Base-by-base conservation (phyloP, 2,797 vertebrate species). In the Dipus sagitta region DNA sequence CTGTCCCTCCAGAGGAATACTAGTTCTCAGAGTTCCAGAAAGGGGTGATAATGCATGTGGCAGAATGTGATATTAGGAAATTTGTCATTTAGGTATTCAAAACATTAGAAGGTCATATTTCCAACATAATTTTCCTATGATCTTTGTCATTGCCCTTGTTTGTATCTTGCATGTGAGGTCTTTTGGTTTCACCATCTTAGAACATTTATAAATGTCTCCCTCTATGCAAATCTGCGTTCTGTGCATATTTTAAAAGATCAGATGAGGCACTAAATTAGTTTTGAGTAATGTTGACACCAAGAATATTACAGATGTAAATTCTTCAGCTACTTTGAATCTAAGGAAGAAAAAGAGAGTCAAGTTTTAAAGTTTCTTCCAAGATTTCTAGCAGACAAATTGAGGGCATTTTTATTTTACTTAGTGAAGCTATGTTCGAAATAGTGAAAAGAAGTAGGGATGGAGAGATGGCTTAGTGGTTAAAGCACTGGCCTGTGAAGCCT, bases 111-210 rank as follows among this genome's bases (percentile, higher is more conserved):
- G 80, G 77, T 79, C 47, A 68, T 47, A 64, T 67, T 64, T 77
- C 88, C 83, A 64, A 72, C 88, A 86, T 62, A 18, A 42, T 93
- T 85, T 91, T 76, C 77, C 77, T 54, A 0, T 78, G 77, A 68
- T 74, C 64, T 88, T 82, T 76, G 80, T 94, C 60, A 91, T 87
- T 90, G 86, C 89, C 60, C 34, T 95, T 68, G 75, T 32, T 3
- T 74, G 67, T 7, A 65, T 85, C 58, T 72, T 81, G 30, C 32
- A 26, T 67, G 26, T 58, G 70, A 9, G 34, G 20, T 67, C 47
- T 6, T 82, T 11, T 32, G 38, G 17, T 67, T 52, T 81, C 64
- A 52, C 6, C 42, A 71, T 86, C 26, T 64, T 30, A 87, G 42
- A 64, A 68, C 30, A 18, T 84, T 83, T 78, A 64, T 72, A 85